A percentile compares a stretch with the other conserved stretches of the same genome.
Conservation (phyloP, 2,888 invertebrate genomes). For the Heliothis peltigera region DNA sequence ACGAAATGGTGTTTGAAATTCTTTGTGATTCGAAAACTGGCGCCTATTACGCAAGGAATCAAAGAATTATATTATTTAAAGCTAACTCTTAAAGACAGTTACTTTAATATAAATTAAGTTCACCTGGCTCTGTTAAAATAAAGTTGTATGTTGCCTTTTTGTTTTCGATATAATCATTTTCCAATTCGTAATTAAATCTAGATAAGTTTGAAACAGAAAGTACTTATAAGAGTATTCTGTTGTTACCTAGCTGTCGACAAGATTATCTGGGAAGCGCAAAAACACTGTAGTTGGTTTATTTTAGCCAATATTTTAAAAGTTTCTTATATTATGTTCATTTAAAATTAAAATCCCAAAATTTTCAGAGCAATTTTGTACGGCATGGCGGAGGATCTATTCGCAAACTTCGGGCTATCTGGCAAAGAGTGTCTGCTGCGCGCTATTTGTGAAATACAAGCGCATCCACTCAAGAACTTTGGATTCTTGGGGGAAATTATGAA, state of each 20-base stretch:
- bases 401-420: slow-evolving; percentile 95
- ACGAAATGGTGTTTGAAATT: slow-evolving; percentile 68
- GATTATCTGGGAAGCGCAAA: neutral
- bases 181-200: neutral
- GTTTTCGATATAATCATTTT: slow-evolving; percentile 22
- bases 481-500: slow-evolving; percentile 95
- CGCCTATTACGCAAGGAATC: slow-evolving; percentile 62
- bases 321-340: too few species aligned
- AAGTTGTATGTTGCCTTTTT: slow-evolving; percentile 5
- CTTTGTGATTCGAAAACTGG: slow-evolving; percentile 69
- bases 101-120: slow-evolving; percentile 1
- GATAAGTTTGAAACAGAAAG: slow-evolving; percentile 4
- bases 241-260: slow-evolving; percentile 18
- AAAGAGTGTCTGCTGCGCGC: slow-evolving; percentile 95
- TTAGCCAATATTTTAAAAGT: too few species aligned
- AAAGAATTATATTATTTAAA: slow-evolving; percentile 33
- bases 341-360: slow-evolving; percentile 4
- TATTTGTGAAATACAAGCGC: slow-evolving; percentile 96
- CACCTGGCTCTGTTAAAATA: slow-evolving; percentile 8
- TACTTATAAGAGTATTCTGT: slow-evolving; percentile 2
- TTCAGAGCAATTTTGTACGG: slow-evolving; percentile 93
- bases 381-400: slow-evolving; percentile 94
- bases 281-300: neutral
- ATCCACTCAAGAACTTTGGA: slow-evolving; percentile 94
- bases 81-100: slow-evolving; percentile 14